phyloP scores from a whole-genome alignment of 1,140 invertebrate species.

The Diorhabda elongata region DNA sequence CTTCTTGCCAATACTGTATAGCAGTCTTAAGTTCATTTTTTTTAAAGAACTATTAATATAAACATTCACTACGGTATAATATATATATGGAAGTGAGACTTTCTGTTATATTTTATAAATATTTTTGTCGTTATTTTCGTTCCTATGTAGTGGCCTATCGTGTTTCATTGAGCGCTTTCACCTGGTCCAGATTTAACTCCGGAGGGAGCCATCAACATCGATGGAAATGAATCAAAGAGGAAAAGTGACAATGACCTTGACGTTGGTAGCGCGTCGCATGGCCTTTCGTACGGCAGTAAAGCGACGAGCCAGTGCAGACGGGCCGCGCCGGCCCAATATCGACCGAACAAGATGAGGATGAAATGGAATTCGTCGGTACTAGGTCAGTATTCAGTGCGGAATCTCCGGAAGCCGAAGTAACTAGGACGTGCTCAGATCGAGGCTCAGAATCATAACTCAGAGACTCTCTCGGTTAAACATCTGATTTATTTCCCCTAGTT shows the following conservation, averaged over 20 bases:
- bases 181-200: conserved; percentile 1
- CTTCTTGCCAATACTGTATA: no score
- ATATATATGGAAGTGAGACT: no score
- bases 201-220: neutral
- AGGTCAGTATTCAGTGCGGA: conserved; percentile 41
- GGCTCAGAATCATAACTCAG: neutral
- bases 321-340: conserved; percentile 19
- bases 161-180: neutral
- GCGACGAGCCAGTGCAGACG: conserved; percentile 35
- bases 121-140: no score
- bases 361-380: conserved; percentile 30
- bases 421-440: conserved; percentile 4
- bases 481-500: no score
- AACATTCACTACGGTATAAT: no score
- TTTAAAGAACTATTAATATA: no score
- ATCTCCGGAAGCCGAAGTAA: conserved; percentile 23
- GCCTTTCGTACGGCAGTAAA: conserved; percentile 26
- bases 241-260: conserved; percentile 37
- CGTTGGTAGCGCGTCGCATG: conserved; percentile 26
- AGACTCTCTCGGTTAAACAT: neutral
- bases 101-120: no score
- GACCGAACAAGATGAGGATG: conserved; percentile 6
- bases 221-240: neutral
- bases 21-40: no score
- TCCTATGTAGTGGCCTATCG: no score